Evolutionary conservation across 2,797 vertebrate genomes (phyloP), one percentile per base, ranked within the genome.

Genomic region (Vespertilio murinus): DNA sequence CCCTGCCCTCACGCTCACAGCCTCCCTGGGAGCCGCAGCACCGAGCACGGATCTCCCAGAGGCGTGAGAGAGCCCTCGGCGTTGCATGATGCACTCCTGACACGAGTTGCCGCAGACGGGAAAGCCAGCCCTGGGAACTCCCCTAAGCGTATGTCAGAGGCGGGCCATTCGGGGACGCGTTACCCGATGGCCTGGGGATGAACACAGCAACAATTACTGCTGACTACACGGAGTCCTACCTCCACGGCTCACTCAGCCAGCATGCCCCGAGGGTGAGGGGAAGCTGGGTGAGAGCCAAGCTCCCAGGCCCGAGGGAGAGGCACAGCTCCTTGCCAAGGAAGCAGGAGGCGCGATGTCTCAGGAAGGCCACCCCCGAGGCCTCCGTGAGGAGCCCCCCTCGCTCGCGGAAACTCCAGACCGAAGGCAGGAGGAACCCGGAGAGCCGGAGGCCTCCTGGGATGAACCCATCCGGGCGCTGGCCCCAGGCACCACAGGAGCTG

Each of bases 151-250:
- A 28, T 94, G 96, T 88, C 93, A 88, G 96, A 97, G 89, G 93
- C 87, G 87, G 96, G 81, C 95, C 98, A 96, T 98, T 98, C 97
- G 96, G 95, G 89, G 97, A 97, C 85, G 95, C 98, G 97, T 98
- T 96, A 97, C 96, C 97, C 88, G 96, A 97, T 93, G 90, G 83
- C 93, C 86, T 78, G 86, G 70, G 95, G 95, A 96, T 79, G 97
- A 97, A 96, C 0, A 0, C 77, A 96, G 90, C 96, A 84, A 80
- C 97, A 98, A 97, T 98, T 97, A 97, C 96, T 95, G 93, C 95
- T 97, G 98, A 98, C 96, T 96, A 98, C 96, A 96, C 98, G 96
- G 95, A 97, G 98, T 96, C 97, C 84, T 92, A 94, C 92, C 96
- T 95, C 95, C 90, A 96, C 94, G 40, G 97, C 95, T 88, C 59